Conservation (phyloP, 2,888 invertebrate species). For the Lottia scabra region DNA sequence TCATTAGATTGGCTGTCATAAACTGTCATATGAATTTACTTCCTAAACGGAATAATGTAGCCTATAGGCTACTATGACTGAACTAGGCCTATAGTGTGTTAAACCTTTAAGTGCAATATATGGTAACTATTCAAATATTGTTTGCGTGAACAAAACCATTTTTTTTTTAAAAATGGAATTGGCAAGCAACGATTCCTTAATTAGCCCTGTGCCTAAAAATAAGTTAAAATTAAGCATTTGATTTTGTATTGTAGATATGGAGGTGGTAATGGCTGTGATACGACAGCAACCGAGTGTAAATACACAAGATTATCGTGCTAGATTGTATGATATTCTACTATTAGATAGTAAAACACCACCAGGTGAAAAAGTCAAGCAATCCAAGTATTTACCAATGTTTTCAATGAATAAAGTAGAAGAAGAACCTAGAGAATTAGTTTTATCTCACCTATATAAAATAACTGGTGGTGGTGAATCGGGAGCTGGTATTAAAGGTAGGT, state of each 20-base stretch:
- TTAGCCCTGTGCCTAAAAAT: too few relatives aligned
- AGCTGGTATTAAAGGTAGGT: constrained; percentile 52
- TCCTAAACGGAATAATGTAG: too few relatives aligned
- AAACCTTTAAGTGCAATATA: too few relatives aligned
- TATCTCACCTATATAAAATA: constrained; percentile 49
- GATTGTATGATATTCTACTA: constrained; percentile 59
- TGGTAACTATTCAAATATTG: too few relatives aligned
- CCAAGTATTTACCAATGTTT: constrained; percentile 58
- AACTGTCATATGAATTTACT: too few relatives aligned
- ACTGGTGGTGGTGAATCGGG: constrained; percentile 53
- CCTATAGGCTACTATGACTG: too few relatives aligned
- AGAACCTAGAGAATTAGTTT: constrained; percentile 57
- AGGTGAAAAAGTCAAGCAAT: constrained; percentile 31
- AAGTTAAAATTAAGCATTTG: too few relatives aligned
- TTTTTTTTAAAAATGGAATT: too few relatives aligned
- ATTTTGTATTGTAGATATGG: constrained; percentile 38
- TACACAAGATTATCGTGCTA: constrained; percentile 50
- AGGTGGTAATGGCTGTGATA: constrained; percentile 57
- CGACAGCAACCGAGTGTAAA: constrained; percentile 52
- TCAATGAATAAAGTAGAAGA: constrained; percentile 45
- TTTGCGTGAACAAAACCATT: too few relatives aligned
- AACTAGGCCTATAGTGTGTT: too few relatives aligned
- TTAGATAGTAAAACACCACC: constrained; percentile 50
- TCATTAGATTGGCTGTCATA: too few relatives aligned
- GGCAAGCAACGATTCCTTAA: too few relatives aligned